Evolutionary conservation across 2,797 vertebrate species (phyloP), one percentile per base, ranked within the genome.

Genomic region (Podarcis lilfordi): DNA sequence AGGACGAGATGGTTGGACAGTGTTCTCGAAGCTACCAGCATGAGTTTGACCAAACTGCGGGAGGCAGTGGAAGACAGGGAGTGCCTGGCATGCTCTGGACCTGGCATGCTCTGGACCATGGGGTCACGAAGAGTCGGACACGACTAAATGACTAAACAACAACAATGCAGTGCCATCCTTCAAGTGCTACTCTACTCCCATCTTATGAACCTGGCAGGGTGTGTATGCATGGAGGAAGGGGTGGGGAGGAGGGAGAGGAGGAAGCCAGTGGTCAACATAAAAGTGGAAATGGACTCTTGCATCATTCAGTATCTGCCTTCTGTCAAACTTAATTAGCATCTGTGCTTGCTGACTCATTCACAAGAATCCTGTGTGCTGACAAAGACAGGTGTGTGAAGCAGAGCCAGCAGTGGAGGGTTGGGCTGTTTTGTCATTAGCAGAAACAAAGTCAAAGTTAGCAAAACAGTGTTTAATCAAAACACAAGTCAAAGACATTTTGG

Each of bases 401-500:
- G 75, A 92, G 10, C 55, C 66, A 72, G 35, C 43, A 85, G 37
- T 0, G 1, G 84, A 85, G 84, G 81, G 35, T 92, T 90, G 87
- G 92, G 71, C 75, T 86, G 85, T 86, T 91, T 93, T 94, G 75
- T 81, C 86, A 74, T 90, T 77, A 80, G 88, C 59, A 91, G 91
- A 80, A 87, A 86, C 90, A 94, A 92, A 93, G 92, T 87, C 89
- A 68, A 90, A 92, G 87, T 75, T 91, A 92, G 75, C 71, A 55
- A 90, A 86, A 87, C 0, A 90, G 80, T 68, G 85, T 84, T 94
- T 86, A 81, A 0, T 86, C 84, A 7, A 69, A 82, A 83, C 82
- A 55, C 25, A 0, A 32, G 66, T 71, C 85, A 90, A 88, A 88
- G 79, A 89, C 71, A 80, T 84, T 87, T 82, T 86, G 84, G 86